A percentile compares a stretch with the other conserved stretches of the same genome.
phyloP scores from a whole-genome alignment of 2,113 vertebrate species.

The Ptilonorhynchus violaceus region DNA sequence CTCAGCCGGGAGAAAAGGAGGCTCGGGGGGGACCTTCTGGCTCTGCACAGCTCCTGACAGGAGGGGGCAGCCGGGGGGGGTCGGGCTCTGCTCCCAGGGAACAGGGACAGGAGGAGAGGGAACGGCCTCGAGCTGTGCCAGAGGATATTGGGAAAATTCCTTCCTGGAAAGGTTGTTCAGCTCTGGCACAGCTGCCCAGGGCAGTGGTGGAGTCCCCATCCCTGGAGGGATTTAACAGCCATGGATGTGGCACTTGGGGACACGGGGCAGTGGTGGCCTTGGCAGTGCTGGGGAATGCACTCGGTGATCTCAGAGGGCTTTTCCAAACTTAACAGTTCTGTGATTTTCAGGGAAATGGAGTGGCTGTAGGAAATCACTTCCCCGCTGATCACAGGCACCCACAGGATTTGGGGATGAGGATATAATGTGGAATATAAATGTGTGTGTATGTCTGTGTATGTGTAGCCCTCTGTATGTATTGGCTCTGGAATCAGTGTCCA shows the following conservation, averaged over 20 bases:
- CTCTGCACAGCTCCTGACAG: background rate
- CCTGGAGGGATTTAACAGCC: background rate
- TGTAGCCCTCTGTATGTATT: fast-evolving
- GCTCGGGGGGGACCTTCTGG: background rate
- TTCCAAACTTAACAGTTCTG: background rate
- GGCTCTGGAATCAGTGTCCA: background rate
- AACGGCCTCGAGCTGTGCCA: background rate
- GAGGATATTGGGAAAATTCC: background rate
- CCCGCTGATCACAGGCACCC: fast-evolving
- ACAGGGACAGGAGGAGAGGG: background rate
- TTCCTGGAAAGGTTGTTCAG: too few species aligned
- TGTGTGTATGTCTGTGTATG: fast-evolving
- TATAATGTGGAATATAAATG: fast-evolving
- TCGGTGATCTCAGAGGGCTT: background rate
- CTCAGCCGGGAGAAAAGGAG: background rate
- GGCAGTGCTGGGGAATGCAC: background rate
- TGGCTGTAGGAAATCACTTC: background rate
- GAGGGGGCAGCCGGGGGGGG: background rate
- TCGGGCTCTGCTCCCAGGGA: background rate
- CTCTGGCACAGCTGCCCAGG: background rate
- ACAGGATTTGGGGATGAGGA: fast-evolving
- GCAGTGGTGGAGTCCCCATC: background rate
- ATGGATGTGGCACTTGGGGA: background rate
- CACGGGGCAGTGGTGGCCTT: background rate
- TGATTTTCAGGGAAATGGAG: background rate